These are phyloP conservation scores for Nothoprocta perdicaria DNA, from an alignment of 2,113 vertebrate genomes.

Conservation along the genomic window DNA sequence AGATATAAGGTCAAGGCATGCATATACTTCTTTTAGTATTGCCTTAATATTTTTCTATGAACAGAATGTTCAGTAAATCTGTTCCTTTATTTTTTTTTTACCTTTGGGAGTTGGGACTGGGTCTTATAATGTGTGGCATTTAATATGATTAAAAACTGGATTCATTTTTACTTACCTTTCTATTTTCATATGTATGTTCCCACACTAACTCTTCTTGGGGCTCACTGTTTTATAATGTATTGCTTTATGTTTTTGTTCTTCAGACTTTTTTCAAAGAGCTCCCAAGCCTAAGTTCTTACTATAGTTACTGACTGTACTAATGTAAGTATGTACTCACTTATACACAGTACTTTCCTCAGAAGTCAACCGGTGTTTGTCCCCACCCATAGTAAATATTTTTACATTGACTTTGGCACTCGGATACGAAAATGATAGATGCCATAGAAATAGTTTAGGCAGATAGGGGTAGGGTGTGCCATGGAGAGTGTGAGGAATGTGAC, in stretches of 20 bases:
- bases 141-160: background rate
- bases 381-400: slow-evolving; percentile 56
- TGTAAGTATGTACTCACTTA: background rate
- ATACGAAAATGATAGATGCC: slow-evolving; percentile 3
- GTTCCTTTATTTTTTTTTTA: background rate
- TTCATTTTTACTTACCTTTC: background rate
- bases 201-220: background rate
- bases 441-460: slow-evolving; percentile 37
- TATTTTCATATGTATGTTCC: background rate
- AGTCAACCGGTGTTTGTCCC: slow-evolving; percentile 4
- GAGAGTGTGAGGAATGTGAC: slow-evolving; percentile 33
- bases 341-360: background rate
- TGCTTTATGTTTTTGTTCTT: background rate
- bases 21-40: background rate
- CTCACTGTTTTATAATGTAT: background rate
- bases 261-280: background rate
- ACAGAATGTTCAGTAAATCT: background rate
- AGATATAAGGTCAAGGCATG: background rate
- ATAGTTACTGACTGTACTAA: background rate
- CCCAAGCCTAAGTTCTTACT: background rate
- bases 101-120: too few relatives aligned
- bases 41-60: background rate
- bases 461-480: slow-evolving; percentile 16
- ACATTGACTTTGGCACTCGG: slow-evolving; percentile 47
- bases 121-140: background rate